A percentile compares a stretch with the other conserved stretches of the same genome.
Conservation (phyloP, 2,113 vertebrate genomes). For the Chrysochloris asiatica region DNA sequence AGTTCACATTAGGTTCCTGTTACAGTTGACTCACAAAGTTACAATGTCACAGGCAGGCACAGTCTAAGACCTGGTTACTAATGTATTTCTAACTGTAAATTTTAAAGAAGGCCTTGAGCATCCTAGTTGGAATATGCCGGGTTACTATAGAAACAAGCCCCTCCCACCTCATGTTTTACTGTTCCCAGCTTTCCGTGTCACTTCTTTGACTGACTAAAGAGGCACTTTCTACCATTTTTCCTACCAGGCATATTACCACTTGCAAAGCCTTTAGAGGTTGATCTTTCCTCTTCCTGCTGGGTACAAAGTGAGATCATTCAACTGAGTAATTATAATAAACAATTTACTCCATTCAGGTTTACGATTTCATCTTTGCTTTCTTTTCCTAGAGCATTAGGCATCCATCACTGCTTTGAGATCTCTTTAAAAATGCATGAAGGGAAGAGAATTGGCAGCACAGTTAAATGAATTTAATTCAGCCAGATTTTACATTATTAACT, state of each 20-base stretch:
- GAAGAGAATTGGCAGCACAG: constrained; percentile 78
- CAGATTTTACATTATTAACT: constrained; percentile 82
- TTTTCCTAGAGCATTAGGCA: constrained; percentile 76
- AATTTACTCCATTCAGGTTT: constrained; percentile 76
- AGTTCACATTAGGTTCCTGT: constrained; percentile 58
- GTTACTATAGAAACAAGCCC: constrained; percentile 83
- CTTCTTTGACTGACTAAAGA: constrained; percentile 70
- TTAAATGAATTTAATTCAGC: constrained; percentile 84
- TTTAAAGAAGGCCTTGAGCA: constrained; percentile 39
- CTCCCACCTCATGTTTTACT: constrained; percentile 49
- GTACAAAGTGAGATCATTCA: constrained; percentile 66
- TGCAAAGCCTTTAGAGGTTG: constrained; percentile 70
- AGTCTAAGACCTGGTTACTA: constrained; percentile 58
- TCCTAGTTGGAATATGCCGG: constrained; percentile 62
- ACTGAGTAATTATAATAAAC: constrained; percentile 77
- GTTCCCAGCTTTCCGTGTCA: constrained; percentile 56
- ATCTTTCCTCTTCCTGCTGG: constrained; percentile 73
- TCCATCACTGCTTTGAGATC: constrained; percentile 76
- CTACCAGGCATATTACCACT: constrained; percentile 59
- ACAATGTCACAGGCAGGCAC: constrained; percentile 41
- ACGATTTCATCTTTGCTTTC: constrained; percentile 70
- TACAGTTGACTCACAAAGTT: constrained; percentile 64
- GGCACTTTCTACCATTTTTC: constrained; percentile 54
- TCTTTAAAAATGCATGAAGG: constrained; percentile 78
- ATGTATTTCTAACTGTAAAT: constrained; percentile 73